phyloP scores from a whole-genome alignment of 2,113 vertebrate genomes.

The Leucoraja erinaceus region DNA sequence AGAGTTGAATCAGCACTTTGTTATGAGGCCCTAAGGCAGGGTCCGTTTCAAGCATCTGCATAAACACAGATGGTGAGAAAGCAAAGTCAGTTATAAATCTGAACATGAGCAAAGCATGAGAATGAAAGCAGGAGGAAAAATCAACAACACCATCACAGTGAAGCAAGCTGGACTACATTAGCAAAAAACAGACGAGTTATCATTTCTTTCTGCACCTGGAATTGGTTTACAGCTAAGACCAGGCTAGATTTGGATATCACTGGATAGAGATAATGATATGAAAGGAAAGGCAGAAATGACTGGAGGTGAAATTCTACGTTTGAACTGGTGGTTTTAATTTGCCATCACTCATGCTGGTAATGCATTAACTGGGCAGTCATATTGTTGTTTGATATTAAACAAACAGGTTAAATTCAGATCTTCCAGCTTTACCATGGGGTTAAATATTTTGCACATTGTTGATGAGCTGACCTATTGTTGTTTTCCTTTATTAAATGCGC shows the following conservation, averaged over 20 bases:
- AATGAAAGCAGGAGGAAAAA: not conserved
- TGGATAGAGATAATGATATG: not conserved
- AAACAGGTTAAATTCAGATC: not conserved
- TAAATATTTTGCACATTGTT: not conserved
- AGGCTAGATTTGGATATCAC: not conserved
- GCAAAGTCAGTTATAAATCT: not conserved
- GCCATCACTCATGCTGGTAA: not conserved
- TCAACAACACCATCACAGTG: not conserved
- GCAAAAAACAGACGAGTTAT: not conserved
- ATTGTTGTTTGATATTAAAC: not conserved
- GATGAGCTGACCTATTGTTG: not conserved
- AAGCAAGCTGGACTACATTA: not conserved
- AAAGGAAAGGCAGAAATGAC: not conserved
- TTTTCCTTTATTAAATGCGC: not conserved
- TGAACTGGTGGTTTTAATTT: not conserved
- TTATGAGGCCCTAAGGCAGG: constrained; percentile 14
- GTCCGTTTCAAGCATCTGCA: constrained; percentile 8
- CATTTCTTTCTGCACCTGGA: not conserved
- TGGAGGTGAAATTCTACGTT: too few relatives aligned
- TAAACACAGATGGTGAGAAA: constrained; percentile 21
- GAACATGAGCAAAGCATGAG: not conserved
- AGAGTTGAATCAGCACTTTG: constrained; percentile 27
- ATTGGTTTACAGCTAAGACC: not conserved
- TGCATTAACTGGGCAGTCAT: not conserved
- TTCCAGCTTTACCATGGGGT: not conserved